Percentiles rank a stretch among this genome's conserved stretches.
phyloP scores from a whole-genome alignment of 2,797 vertebrate species.

The Gastrophryne carolinensis region DNA sequence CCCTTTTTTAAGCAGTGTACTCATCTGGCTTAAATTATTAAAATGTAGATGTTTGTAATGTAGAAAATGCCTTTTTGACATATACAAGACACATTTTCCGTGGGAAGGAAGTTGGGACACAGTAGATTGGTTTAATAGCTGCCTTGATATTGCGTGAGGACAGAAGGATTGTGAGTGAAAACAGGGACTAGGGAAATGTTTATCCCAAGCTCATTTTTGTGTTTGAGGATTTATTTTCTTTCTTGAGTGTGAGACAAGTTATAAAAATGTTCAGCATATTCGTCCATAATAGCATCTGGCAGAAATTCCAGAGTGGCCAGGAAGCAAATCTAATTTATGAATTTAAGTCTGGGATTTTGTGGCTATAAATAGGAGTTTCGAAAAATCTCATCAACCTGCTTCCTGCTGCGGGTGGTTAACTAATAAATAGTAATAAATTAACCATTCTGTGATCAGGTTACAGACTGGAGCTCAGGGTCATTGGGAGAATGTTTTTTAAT shows the following conservation, averaged over 20 bases:
- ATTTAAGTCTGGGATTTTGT: neutral
- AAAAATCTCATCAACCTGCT: neutral
- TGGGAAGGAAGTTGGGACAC: slow-evolving; percentile 4
- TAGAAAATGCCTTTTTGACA: neutral
- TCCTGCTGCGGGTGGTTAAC: neutral
- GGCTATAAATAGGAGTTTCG: neutral
- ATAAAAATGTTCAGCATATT: neutral
- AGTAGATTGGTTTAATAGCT: neutral
- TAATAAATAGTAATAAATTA: neutral
- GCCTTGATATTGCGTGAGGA: slow-evolving; percentile 5
- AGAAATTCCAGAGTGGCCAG: neutral
- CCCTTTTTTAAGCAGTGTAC: too few species aligned
- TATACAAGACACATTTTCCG: neutral
- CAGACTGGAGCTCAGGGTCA: neutral
- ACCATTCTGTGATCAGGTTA: neutral
- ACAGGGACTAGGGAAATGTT: neutral
- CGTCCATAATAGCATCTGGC: neutral
- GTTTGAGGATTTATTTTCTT: neutral
- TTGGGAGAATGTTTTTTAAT: neutral
- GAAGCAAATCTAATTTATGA: neutral
- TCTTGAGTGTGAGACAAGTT: neutral
- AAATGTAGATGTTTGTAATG: too few species aligned
- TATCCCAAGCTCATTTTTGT: neutral
- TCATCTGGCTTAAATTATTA: too few species aligned
- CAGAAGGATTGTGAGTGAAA: neutral